Conservation (phyloP, 2,888 invertebrate genomes). For the Latrodectus elegans region DNA sequence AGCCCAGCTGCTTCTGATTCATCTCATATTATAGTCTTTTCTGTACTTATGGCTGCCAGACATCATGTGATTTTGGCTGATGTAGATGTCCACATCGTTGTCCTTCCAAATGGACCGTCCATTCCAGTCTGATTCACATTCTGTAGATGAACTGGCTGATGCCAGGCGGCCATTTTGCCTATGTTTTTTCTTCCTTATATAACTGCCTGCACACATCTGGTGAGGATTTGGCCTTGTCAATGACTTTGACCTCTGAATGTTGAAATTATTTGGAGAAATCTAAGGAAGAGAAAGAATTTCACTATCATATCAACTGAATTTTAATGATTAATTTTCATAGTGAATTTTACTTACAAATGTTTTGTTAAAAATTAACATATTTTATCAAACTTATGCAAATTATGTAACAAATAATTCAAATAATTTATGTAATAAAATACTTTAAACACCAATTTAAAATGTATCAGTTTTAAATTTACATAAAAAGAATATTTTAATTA, state of each 20-base stretch:
- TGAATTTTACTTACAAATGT: too few relatives aligned
- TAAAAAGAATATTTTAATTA: too few relatives aligned
- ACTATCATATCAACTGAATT: too few relatives aligned
- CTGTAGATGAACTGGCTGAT: slow-evolving; percentile 74
- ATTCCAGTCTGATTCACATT: slow-evolving; percentile 85
- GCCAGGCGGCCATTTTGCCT: slow-evolving; percentile 67
- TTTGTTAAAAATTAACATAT: too few relatives aligned
- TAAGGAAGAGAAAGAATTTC: not conserved
- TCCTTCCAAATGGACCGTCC: slow-evolving; percentile 84
- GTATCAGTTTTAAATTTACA: too few relatives aligned
- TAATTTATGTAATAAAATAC: too few relatives aligned
- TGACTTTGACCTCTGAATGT: slow-evolving; percentile 89
- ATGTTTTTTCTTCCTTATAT: slow-evolving; percentile 61
- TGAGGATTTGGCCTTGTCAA: slow-evolving; percentile 85
- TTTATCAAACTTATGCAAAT: too few relatives aligned
- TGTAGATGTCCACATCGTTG: slow-evolving; percentile 96
- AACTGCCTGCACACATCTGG: slow-evolving; percentile 32
- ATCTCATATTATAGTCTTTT: slow-evolving; percentile 43
- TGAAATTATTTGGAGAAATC: slow-evolving; percentile 73
- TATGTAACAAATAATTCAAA: too few relatives aligned
- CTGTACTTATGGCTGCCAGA: slow-evolving; percentile 36
- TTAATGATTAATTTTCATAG: too few relatives aligned
- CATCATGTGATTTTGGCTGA: slow-evolving; percentile 86
- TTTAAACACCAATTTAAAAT: too few relatives aligned
- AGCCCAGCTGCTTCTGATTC: not conserved